phyloP scores from a whole-genome alignment of 2,113 vertebrate genomes.

The Thomomys bottae region DNA sequence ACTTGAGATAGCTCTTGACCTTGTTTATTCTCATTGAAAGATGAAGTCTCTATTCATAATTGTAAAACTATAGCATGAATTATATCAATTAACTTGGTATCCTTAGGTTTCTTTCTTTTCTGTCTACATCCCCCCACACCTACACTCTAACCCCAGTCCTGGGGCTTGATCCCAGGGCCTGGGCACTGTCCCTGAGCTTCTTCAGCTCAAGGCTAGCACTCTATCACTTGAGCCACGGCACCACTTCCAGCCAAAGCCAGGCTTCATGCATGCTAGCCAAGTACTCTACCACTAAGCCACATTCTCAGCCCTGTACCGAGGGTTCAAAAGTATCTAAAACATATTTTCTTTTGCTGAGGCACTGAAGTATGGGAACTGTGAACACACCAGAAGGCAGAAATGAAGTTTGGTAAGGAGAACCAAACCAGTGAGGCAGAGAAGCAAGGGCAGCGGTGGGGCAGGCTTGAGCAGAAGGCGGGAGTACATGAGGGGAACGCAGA shows the following conservation, averaged over 20 bases:
- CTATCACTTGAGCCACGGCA: too few relatives aligned
- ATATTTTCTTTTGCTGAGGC: background rate
- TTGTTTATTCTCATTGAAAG: slow-evolving; percentile 21
- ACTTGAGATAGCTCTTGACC: background rate
- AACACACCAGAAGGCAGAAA: background rate
- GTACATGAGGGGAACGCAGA: accelerated
- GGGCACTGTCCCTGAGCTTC: too few relatives aligned
- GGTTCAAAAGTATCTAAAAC: background rate
- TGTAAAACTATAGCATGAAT: background rate
- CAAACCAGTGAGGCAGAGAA: background rate
- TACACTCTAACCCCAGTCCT: too few relatives aligned
- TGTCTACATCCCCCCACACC: too few relatives aligned
- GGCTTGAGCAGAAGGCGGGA: background rate
- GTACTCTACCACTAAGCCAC: too few relatives aligned
- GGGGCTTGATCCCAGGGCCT: too few relatives aligned
- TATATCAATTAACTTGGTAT: background rate
- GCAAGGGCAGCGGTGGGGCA: too few relatives aligned
- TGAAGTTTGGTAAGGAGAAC: background rate
- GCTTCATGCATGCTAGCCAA: too few relatives aligned
- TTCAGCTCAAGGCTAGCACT: too few relatives aligned
- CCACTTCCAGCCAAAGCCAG: too few relatives aligned
- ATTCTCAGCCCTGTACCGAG: background rate
- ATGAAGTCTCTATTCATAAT: background rate
- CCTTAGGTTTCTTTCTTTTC: too few relatives aligned
- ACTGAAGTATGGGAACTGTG: background rate